Evolutionary conservation across 2,113 vertebrate genomes (phyloP).

Genomic region (Oreamnos americanus): DNA sequence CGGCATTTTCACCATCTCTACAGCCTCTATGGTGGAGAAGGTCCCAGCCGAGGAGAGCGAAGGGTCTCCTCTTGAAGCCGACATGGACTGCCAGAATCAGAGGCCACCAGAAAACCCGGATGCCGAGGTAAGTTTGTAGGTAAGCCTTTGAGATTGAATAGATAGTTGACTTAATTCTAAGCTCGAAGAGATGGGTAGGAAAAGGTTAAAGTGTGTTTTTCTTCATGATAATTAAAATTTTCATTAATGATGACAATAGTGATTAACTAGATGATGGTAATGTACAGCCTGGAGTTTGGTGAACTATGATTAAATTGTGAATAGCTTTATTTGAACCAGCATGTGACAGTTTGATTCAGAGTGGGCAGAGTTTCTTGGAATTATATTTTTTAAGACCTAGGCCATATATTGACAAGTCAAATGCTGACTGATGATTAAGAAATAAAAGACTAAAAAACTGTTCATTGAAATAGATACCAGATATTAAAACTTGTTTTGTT

Average conservation of each 20-base stretch:
- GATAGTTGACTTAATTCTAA: neutral
- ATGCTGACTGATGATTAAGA: neutral
- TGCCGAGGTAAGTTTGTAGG: slow-evolving; percentile 78
- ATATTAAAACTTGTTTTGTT: neutral
- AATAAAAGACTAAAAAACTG: neutral
- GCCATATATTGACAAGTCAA: neutral
- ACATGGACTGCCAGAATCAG: slow-evolving; percentile 76
- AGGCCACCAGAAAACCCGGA: slow-evolving; percentile 67
- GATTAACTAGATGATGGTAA: neutral
- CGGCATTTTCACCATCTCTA: slow-evolving; percentile 86
- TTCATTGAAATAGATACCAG: neutral
- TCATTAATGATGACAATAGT: neutral
- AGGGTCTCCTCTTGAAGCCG: slow-evolving; percentile 69
- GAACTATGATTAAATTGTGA: neutral
- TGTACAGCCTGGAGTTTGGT: neutral
- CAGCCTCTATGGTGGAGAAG: slow-evolving; percentile 84
- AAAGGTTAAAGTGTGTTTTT: neutral
- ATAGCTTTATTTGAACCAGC: neutral
- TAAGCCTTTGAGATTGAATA: neutral
- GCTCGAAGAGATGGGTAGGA: neutral
- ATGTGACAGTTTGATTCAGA: neutral
- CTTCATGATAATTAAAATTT: neutral
- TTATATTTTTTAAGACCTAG: neutral
- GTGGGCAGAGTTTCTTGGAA: neutral
- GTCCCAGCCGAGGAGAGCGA: slow-evolving; percentile 80